phyloP scores from a whole-genome alignment of 2,113 vertebrate genomes.

The Epinephelus lanceolatus region DNA sequence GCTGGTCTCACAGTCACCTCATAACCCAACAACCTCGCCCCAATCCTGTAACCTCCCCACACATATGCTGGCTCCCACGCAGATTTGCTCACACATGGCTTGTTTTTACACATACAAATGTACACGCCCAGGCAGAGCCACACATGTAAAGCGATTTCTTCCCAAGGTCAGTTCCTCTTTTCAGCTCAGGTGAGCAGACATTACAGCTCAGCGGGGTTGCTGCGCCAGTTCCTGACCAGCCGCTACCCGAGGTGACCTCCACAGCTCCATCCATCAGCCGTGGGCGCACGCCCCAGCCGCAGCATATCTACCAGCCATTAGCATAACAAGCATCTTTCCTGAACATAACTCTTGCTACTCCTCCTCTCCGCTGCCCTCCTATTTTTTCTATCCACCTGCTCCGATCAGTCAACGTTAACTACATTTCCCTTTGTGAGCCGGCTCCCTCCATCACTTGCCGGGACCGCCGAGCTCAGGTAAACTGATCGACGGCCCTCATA shows the following conservation, averaged over 20 bases:
- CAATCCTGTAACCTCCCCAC: conserved; percentile 62
- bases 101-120: conserved; percentile 51
- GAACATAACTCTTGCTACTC: conserved; percentile 65
- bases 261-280: conserved; percentile 62
- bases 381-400: conserved; percentile 55
- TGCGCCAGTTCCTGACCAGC: conserved; percentile 35
- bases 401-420: conserved; percentile 78
- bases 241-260: conserved; percentile 68
- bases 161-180: conserved; percentile 54
- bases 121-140: not conserved
- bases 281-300: conserved; percentile 19
- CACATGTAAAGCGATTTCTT: conserved; percentile 16
- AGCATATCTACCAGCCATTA: conserved; percentile 64
- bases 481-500: conserved; percentile 70
- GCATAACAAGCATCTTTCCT: conserved; percentile 75
- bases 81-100: conserved; percentile 67
- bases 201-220: conserved; percentile 51
- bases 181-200: conserved; percentile 53
- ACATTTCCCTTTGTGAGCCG: conserved; percentile 74
- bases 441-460: conserved; percentile 69
- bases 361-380: conserved; percentile 40
- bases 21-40: conserved; percentile 62
- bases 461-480: conserved; percentile 72
- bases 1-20: conserved; percentile 70
- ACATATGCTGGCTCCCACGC: conserved; percentile 76